A percentile compares a stretch with the other conserved stretches of the same genome.
phyloP scores from a whole-genome alignment of 2,888 invertebrate species.

The Bellardia pandia region DNA sequence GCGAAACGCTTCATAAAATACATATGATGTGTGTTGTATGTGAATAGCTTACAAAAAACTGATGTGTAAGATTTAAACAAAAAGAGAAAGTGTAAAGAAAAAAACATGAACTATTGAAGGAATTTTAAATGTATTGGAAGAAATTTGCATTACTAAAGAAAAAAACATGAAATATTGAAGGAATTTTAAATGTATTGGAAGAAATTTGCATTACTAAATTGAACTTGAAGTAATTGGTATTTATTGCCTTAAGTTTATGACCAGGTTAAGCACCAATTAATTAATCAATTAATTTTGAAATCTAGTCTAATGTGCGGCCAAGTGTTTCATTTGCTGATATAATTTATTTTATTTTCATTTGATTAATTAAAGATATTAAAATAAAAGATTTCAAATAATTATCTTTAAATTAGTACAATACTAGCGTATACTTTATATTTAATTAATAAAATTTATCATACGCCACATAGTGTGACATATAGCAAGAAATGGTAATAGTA shows the following conservation, averaged over 20 bases:
- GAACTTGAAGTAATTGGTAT: background rate
- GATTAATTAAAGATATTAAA: too few species aligned
- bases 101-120: background rate
- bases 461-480: too few species aligned
- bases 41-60: background rate
- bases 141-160: background rate
- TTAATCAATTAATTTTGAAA: too few species aligned
- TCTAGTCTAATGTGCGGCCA: too few species aligned
- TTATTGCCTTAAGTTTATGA: background rate
- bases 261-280: too few species aligned
- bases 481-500: too few species aligned
- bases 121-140: background rate
- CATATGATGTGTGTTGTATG: background rate
- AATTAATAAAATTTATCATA: too few species aligned
- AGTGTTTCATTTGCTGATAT: too few species aligned
- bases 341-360: too few species aligned
- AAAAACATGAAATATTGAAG: background rate
- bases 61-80: slow-evolving; percentile 6
- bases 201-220: background rate
- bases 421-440: too few species aligned
- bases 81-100: background rate
- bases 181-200: background rate
- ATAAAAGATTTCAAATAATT: too few species aligned
- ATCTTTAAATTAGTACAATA: too few species aligned
- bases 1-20: slow-evolving; percentile 4